Conservation (phyloP, 2,113 vertebrate species). For the Centrocercus urophasianus region DNA sequence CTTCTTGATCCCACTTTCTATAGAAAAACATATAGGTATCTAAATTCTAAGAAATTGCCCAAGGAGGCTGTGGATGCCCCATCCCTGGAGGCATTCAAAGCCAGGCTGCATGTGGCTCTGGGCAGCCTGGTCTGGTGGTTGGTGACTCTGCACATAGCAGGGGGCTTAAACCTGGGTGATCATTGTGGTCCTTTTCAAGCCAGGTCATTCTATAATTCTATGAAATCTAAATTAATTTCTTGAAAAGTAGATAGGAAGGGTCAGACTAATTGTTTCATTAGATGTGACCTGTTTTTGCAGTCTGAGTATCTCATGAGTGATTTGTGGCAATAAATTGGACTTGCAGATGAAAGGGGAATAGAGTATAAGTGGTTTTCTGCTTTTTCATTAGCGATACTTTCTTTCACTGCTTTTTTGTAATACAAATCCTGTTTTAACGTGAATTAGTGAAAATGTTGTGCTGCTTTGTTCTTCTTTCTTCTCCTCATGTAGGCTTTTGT, state of each 20-base stretch:
- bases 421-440: neutral
- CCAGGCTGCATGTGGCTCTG: no score
- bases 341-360: neutral
- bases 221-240: neutral
- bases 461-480: neutral
- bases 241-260: neutral
- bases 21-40: neutral
- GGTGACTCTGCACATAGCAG: no score
- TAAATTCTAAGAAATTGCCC: neutral
- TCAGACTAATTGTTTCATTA: neutral
- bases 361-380: neutral
- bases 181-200: no score
- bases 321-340: neutral
- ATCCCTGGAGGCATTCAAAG: no score
- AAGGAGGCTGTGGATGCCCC: no score
- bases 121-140: no score
- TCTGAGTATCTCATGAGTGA: neutral
- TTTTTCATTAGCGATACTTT: neutral
- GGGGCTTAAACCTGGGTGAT: no score
- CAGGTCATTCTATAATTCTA: no score
- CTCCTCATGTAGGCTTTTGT: constrained; percentile 84
- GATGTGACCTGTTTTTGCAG: neutral
- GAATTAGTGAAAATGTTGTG: neutral
- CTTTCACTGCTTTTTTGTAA: neutral
- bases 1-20: neutral